Percentiles rank a stretch among this genome's conserved stretches.
These are phyloP conservation scores for Chironomus tepperi DNA, from an alignment of 1,140 invertebrate genomes.

Conservation along the genomic window DNA sequence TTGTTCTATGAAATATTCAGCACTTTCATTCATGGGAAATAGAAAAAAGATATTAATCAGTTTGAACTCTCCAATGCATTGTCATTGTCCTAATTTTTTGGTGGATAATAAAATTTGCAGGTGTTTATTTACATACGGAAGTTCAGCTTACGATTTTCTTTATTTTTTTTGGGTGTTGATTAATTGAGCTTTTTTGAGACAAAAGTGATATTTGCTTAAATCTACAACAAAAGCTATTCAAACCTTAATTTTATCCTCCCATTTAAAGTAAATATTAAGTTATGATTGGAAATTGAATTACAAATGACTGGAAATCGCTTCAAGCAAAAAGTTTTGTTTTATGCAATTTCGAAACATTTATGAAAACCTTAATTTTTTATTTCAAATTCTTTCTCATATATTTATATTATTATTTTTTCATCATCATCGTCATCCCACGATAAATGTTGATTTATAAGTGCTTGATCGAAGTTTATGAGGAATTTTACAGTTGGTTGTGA, in stretches of 20 bases:
- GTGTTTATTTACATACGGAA: background rate
- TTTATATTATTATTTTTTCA: background rate
- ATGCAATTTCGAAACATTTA: background rate
- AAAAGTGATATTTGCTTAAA: no score
- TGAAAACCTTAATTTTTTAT: background rate
- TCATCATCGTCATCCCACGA: constrained; percentile 5
- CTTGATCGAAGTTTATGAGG: background rate
- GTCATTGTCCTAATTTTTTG: no score
- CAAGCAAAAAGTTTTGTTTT: background rate
- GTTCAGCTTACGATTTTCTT: no score
- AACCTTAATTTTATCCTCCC: background rate
- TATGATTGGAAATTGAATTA: background rate
- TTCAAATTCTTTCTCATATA: background rate
- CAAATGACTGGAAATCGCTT: background rate
- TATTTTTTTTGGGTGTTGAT: no score
- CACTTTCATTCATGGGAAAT: no score
- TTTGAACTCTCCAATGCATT: no score
- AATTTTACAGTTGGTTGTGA: constrained; percentile 2
- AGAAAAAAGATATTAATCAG: no score
- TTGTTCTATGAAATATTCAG: background rate
- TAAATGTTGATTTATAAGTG: background rate
- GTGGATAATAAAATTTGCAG: background rate
- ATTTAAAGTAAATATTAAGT: background rate
- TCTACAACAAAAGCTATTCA: no score
- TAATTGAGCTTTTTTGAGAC: no score